A percentile compares a stretch with the other conserved stretches of the same genome.
Evolutionary conservation across 1,140 invertebrate genomes (phyloP).

Genomic region (Trachymyrmex septentrionalis): DNA sequence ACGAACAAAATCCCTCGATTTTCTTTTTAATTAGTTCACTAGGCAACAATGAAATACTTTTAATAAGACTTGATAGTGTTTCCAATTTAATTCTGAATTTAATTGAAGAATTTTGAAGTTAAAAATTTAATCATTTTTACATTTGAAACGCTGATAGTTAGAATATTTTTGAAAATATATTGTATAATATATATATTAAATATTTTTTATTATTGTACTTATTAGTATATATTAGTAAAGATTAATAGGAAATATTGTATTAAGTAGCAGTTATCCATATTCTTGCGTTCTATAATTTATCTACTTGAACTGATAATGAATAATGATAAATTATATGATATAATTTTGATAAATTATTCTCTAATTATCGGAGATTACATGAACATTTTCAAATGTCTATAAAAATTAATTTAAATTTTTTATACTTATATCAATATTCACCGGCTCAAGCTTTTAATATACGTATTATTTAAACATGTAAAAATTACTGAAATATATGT

Average conservation of each 20-base stretch:
- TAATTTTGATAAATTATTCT: background rate
- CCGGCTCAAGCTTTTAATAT: background rate
- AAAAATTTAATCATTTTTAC: background rate
- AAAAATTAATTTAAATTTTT: background rate
- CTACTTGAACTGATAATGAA: background rate
- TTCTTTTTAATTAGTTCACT: background rate
- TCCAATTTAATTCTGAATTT: background rate
- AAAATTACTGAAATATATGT: background rate
- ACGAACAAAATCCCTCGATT: slow-evolving; percentile 11
- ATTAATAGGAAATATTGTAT: background rate
- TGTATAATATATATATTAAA: background rate
- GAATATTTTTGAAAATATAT: background rate
- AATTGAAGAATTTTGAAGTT: background rate
- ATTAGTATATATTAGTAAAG: background rate
- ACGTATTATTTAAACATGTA: background rate
- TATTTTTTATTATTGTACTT: background rate
- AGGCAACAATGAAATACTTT: slow-evolving; percentile 21
- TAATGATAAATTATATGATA: background rate
- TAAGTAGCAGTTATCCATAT: background rate
- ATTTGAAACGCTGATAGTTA: background rate
- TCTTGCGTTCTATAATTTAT: background rate
- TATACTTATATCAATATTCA: too few relatives aligned
- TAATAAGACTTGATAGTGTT: background rate
- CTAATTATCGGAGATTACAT: background rate
- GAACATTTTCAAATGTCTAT: background rate